Base-by-base conservation (phyloP, 2,113 vertebrate species). In the Tretioscincus oriximinensis region DNA sequence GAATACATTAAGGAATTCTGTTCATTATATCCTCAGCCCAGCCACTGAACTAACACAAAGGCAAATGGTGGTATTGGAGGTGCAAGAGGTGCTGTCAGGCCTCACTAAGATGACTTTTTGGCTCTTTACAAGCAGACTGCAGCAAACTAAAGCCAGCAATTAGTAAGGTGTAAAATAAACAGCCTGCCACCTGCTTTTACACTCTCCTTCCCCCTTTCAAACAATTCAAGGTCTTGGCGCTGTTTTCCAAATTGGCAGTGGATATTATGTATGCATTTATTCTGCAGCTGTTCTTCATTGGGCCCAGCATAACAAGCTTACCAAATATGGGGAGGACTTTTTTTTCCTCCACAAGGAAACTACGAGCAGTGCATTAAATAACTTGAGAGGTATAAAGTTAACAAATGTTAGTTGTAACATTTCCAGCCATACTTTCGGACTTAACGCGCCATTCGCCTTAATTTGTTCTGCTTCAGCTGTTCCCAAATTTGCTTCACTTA, bases 131-230 rank as follows among this genome's bases (percentile, higher is more conserved):
- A 87, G 87, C 85, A 82, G 85, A 93, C 89, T 81, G 84, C 67
- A 90, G 91, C 26, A 73, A 80, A 65, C 18, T 22, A 51, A 47
- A 90, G 84, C 14, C 90, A 90, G 89, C 88, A 92, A 93, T 93
- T 92, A 93, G 89, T 90, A 92, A 92, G 88, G 90, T 92, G 90
- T 90, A 93, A 90, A 92, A 91, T 88, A 92, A 91, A 92, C 91
- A 90, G 86, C 90, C 86, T 90, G 86, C 87, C 90, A 90, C 89
- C 90, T 88, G 91, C 88, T 87, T 92, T 88, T 88, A 87, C 83
- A 90, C 75, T 89, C 86, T 73, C 85, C 80, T 63, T 73, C 76
- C 77, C 68, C 54, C 87, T 90, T 89, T 87, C n/a, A 90, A 88
- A 89, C 82, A 85, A 90, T 84, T 85, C 89, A 84, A 81, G 63